phyloP scores from a whole-genome alignment of 2,113 vertebrate genomes.

The Tyto alba region DNA sequence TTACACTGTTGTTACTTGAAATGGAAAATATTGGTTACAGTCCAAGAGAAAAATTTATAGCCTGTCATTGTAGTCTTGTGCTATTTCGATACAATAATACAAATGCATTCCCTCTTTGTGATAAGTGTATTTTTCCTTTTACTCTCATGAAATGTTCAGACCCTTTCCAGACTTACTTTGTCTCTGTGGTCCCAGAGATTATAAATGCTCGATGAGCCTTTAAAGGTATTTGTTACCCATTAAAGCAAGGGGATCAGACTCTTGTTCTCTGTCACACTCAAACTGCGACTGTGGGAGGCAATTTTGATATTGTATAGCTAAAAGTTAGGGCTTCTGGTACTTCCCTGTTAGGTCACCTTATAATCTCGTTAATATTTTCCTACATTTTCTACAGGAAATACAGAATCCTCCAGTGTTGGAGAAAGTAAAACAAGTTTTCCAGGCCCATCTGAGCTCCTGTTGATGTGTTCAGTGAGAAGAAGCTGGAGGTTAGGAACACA shows the following conservation, averaged over 20 bases:
- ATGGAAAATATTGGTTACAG: conserved; percentile 56
- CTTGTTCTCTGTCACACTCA: not conserved
- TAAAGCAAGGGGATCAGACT: not conserved
- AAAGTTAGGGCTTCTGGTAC: not conserved
- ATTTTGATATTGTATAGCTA: not conserved
- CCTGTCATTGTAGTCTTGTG: conserved; percentile 47
- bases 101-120: conserved; percentile 33
- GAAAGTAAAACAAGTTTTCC: not conserved
- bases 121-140: conserved; percentile 55
- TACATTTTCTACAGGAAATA: not conserved
- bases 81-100: conserved; percentile 46
- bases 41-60: conserved; percentile 53
- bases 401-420: not conserved
- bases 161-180: conserved; percentile 11
- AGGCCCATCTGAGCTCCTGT: rapidly evolving
- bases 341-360: not conserved
- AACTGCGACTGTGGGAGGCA: not conserved
- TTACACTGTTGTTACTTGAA: conserved; percentile 38
- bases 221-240: not conserved
- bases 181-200: not conserved
- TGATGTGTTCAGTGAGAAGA: not conserved
- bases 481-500: not conserved
- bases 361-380: not conserved
- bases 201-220: not conserved
- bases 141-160: not conserved